A percentile compares a stretch with the other conserved stretches of the same genome.
These are phyloP conservation scores for Anguilla pacifica DNA, from an alignment of 2,797 vertebrate species.

Conservation along the genomic window DNA sequence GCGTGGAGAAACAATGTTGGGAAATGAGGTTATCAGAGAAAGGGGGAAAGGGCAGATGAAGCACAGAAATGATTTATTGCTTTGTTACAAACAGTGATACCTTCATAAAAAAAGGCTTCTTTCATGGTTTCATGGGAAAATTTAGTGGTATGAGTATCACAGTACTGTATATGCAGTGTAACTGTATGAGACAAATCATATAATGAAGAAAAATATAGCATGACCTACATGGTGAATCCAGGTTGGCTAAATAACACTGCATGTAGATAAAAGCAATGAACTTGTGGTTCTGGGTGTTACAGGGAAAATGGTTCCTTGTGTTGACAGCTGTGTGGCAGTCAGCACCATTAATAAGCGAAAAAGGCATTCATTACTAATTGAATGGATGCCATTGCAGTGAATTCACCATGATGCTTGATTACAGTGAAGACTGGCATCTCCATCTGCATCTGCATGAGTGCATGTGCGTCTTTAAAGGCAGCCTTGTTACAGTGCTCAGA, in stretches of 20 bases:
- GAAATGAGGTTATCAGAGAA: constrained; percentile 32
- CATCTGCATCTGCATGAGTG: neutral
- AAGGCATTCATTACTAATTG: constrained; percentile 67
- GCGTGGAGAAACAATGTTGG: constrained; percentile 19
- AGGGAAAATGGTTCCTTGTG: constrained; percentile 51
- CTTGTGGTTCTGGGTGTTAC: constrained; percentile 63
- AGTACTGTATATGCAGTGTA: neutral
- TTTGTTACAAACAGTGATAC: neutral
- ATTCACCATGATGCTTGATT: constrained; percentile 59
- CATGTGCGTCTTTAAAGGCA: neutral
- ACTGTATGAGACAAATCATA: neutral
- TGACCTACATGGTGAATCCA: neutral
- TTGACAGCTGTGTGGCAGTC: constrained; percentile 47
- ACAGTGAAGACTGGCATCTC: constrained; percentile 44
- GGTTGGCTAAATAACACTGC: constrained; percentile 51
- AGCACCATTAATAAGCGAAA: constrained; percentile 46
- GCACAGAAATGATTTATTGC: constrained; percentile 27
- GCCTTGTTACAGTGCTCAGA: constrained; percentile 1
- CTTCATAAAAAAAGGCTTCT: neutral
- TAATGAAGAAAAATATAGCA: neutral
- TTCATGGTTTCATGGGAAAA: neutral
- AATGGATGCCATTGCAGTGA: constrained; percentile 56
- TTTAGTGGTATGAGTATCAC: neutral
- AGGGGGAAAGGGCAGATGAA: constrained; percentile 22
- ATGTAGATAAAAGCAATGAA: constrained; percentile 52